Evolutionary conservation across 2,797 vertebrate species (phyloP).

Genomic region (Intellagama lesueurii): DNA sequence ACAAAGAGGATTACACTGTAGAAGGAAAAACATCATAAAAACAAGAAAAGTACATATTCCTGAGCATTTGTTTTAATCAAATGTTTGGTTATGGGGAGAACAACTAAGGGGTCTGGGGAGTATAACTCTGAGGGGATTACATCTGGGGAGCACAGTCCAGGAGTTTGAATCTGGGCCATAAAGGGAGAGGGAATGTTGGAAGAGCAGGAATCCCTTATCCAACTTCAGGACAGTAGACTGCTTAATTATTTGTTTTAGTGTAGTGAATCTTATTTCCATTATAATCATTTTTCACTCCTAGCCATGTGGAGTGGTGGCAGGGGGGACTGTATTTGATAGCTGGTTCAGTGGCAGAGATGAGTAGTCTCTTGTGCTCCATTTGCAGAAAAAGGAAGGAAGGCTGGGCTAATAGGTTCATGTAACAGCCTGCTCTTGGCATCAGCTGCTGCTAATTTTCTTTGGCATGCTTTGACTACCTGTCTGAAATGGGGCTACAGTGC

Average conservation of each 20-base stretch:
- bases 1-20: too few relatives aligned
- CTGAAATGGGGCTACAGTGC: slow-evolving; percentile 75
- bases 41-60: neutral
- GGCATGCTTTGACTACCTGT: slow-evolving; percentile 78
- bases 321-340: slow-evolving; percentile 4
- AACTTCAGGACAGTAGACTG: neutral
- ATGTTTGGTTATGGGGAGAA: too few relatives aligned
- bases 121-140: neutral
- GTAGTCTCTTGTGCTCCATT: slow-evolving; percentile 37
- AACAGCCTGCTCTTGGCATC: slow-evolving; percentile 78
- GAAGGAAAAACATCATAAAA: neutral
- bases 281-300: slow-evolving; percentile 23
- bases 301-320: neutral
- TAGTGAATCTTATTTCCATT: neutral
- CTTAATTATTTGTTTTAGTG: neutral
- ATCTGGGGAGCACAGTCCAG: too few relatives aligned
- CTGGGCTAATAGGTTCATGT: slow-evolving; percentile 61
- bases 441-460: slow-evolving; percentile 76
- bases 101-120: neutral
- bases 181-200: neutral
- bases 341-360: slow-evolving; percentile 16
- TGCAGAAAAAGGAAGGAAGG: slow-evolving; percentile 53
- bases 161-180: neutral
- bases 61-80: too few relatives aligned
- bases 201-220: neutral